Evolutionary conservation across 2,113 vertebrate genomes (phyloP).

Genomic region (Brevimyrus niger): DNA sequence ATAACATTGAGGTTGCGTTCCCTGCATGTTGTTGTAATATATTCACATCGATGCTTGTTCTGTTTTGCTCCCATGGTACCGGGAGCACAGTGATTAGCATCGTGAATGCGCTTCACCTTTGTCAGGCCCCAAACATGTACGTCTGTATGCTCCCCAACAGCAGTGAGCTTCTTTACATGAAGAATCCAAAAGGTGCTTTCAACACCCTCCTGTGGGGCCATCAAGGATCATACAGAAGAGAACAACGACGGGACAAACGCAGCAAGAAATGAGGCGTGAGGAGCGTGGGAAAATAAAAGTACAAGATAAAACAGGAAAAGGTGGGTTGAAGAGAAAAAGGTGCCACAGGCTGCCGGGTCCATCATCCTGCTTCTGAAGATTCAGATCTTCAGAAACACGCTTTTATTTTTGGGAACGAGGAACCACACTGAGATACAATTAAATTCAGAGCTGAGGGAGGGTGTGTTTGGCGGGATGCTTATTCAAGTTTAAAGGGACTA

Average conservation of each 20-base stretch:
- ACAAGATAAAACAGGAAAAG: neutral
- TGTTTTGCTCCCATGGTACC: neutral
- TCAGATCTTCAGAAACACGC: neutral
- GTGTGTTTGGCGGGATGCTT: neutral
- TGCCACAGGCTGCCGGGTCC: neutral
- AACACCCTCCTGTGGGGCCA: neutral
- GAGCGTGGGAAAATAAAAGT: neutral
- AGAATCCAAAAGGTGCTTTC: neutral
- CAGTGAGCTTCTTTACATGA: neutral
- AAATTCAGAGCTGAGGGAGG: neutral
- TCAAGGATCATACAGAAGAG: neutral
- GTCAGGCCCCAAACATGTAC: neutral
- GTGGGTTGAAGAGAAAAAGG: neutral
- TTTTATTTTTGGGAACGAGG: neutral
- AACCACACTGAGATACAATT: neutral
- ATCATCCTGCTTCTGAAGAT: neutral
- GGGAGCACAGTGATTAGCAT: neutral
- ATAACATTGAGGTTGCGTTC: neutral
- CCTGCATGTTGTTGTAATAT: neutral
- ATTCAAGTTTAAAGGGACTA: neutral
- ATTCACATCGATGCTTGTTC: neutral
- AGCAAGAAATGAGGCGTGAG: neutral
- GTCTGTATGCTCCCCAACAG: neutral
- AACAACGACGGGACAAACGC: neutral
- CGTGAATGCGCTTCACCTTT: neutral